Conservation (phyloP, 30 jellyfish, hydroid and myxozoan genomes). For the Pseudorhiza aurosa region DNA sequence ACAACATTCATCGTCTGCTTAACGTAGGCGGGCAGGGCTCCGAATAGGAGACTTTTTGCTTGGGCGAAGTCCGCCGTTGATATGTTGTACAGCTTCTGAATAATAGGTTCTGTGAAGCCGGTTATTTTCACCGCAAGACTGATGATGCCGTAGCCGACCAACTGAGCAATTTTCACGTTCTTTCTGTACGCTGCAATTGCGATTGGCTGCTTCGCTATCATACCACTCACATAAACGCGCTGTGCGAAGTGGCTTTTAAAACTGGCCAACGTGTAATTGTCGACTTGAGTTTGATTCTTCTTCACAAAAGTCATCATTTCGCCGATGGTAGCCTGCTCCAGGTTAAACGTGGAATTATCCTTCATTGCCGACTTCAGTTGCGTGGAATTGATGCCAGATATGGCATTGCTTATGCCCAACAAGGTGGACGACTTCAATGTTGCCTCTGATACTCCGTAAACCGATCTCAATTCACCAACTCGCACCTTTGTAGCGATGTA, state of each 20-base stretch:
- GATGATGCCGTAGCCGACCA: not conserved
- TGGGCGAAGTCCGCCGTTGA: not conserved
- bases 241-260: not conserved
- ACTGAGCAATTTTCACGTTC: constrained; percentile 3
- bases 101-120: constrained; percentile 6
- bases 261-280: not conserved
- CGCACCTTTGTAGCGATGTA: not conserved
- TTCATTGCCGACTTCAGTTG: not conserved
- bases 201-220: not conserved
- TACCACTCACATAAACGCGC: not conserved
- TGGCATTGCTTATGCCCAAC: not conserved
- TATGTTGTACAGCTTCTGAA: not conserved
- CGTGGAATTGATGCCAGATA: not conserved
- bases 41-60: not conserved
- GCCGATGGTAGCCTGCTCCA: not conserved
- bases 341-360: not conserved
- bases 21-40: constrained; percentile 10
- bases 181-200: constrained; percentile 8
- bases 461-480: not conserved
- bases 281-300: not conserved
- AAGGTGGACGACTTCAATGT: not conserved
- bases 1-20: not conserved
- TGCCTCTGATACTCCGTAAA: not conserved
- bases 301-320: not conserved
- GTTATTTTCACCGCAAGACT: constrained; percentile 6